Base-by-base conservation (phyloP, 1,140 invertebrate genomes). In the Leptopilina clavipes region DNA sequence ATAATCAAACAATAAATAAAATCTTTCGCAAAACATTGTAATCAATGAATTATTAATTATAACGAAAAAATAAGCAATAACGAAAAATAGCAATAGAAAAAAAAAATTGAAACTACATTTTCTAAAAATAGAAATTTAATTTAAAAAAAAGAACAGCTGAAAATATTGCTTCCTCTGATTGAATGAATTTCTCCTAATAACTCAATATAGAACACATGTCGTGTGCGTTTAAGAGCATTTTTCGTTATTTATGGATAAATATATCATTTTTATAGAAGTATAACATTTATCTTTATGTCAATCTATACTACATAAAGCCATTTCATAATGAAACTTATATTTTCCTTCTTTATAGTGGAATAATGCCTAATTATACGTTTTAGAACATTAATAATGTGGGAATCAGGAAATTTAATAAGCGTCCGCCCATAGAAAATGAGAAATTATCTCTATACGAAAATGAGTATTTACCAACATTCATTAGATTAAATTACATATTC, bases 371-470 rank as follows among this genome's bases (percentile, higher is more conserved):
- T 52, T 52, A 52, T 52, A 52, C 48, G 48, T 52, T 52, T 40
- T 52, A 52, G 14, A n/a, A 52, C 48, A 52, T 52, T 52, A 52
- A 52, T 52, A 52, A 52, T 17, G 48, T 52, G 3, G 5, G 14
- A 52, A 52, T 52, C 48, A 52, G 48, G 48, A 52, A 52, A 52
- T 52, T 52, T 52, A 52, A 52, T 52, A 52, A 52, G 48, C 48
- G 48, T 17, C 2, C 37, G 48, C n/a, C 14, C 48, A 12, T n/a
- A n/a, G n/a, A 52, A 52, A 52, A 52, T 52, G 48, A 52, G 48
- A 52, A 17, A 52, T 52, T 52, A 52, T 52, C n/a, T 52, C 48
- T 52, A n/a, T n/a, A 1, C 48, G 14, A 52, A 52, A 52, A 17
- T 17, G n/a, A 52, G 48, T 52, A 52, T 52, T 52, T 12, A 52